phyloP scores from a whole-genome alignment of 2,113 vertebrate genomes.

The Entelurus aequoreus region DNA sequence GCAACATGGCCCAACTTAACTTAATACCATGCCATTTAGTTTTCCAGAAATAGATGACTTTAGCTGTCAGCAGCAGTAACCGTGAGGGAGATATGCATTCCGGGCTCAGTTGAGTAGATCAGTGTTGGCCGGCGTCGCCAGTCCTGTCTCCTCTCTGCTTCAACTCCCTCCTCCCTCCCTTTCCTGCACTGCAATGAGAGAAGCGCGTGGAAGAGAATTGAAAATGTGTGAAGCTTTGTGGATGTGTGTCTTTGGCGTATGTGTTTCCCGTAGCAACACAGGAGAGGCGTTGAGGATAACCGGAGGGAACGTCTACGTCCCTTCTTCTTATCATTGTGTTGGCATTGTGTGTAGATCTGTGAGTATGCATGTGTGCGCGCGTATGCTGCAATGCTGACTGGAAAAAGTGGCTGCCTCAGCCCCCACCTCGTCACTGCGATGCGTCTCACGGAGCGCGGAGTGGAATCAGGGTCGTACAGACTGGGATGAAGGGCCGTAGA shows the following conservation, averaged over 20 bases:
- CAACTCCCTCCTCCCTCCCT: constrained; percentile 39
- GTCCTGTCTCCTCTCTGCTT: constrained; percentile 57
- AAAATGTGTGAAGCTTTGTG: constrained; percentile 49
- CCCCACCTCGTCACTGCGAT: constrained; percentile 44
- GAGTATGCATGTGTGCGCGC: constrained; percentile 28
- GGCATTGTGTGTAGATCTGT: constrained; percentile 26
- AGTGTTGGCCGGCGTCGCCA: constrained; percentile 58
- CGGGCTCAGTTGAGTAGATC: constrained; percentile 63
- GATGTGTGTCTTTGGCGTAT: constrained; percentile 29
- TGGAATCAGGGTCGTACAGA: constrained; percentile 59
- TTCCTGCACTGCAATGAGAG: constrained; percentile 59
- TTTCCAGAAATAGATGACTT: constrained; percentile 25
- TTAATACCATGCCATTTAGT: constrained; percentile 15
- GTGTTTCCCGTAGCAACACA: constrained; percentile 35
- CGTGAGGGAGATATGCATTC: constrained; percentile 69
- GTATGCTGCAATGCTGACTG: constrained; percentile 58
- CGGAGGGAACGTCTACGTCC: constrained; percentile 19
- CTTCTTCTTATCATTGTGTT: constrained; percentile 16
- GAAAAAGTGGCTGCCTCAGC: constrained; percentile 48
- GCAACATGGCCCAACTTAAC: not conserved
- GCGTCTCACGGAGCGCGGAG: constrained; percentile 49
- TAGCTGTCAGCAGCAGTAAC: constrained; percentile 39
- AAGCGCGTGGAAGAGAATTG: constrained; percentile 70
- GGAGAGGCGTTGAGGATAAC: constrained; percentile 32
- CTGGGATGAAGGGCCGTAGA: constrained; percentile 90